Percentiles rank a stretch among this genome's conserved stretches.
phyloP scores from a whole-genome alignment of 2,113 vertebrate species.

The Dipodomys stephensi region DNA sequence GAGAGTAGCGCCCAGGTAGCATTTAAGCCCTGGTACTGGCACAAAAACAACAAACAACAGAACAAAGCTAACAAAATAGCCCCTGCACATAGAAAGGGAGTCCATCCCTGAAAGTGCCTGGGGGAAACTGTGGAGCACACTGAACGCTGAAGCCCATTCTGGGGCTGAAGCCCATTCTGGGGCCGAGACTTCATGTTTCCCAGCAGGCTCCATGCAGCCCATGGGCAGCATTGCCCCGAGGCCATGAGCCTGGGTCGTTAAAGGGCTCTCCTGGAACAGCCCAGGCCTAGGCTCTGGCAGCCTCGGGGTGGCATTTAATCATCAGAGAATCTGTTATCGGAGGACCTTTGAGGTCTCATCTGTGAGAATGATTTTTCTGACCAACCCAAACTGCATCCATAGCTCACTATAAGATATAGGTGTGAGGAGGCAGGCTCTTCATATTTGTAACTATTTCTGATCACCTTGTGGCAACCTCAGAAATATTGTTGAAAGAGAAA shows the following conservation, averaged over 20 bases:
- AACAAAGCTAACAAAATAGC: too few relatives aligned
- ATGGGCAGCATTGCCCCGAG: fast-evolving
- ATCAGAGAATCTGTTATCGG: background rate
- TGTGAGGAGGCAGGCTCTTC: background rate
- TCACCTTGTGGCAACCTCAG: constrained; percentile 39
- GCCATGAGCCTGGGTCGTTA: background rate
- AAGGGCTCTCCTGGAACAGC: too few relatives aligned
- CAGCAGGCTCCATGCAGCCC: fast-evolving
- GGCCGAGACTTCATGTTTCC: fast-evolving
- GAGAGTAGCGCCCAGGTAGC: too few relatives aligned
- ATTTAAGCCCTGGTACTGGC: too few relatives aligned
- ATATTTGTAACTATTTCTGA: constrained; percentile 23
- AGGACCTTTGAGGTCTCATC: background rate
- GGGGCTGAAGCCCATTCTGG: fast-evolving
- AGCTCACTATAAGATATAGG: background rate
- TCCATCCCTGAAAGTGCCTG: background rate
- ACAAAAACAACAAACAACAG: too few relatives aligned
- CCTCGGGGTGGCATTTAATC: background rate
- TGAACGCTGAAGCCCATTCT: background rate
- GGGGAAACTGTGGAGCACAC: fast-evolving
- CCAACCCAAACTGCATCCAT: background rate
- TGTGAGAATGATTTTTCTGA: constrained; percentile 51
- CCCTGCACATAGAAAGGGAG: background rate
- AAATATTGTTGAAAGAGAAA: constrained; percentile 12
- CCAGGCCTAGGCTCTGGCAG: fast-evolving